A percentile compares a stretch with the other conserved stretches of the same genome.
phyloP scores from a whole-genome alignment of 2,113 vertebrate genomes.

The Oryzias woworae region DNA sequence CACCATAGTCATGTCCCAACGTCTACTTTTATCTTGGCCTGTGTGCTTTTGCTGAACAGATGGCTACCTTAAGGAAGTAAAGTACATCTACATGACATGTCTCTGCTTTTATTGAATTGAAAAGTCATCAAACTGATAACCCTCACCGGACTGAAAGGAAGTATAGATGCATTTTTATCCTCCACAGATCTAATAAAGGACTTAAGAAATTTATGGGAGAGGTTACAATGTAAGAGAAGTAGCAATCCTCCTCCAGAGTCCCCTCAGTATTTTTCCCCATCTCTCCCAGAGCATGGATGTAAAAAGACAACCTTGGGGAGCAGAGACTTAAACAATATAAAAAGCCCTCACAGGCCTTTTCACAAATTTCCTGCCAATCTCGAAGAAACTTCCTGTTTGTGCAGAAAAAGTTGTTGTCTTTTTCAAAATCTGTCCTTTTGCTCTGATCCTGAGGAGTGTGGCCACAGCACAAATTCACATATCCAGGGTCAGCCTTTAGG shows the following conservation, averaged over 20 bases:
- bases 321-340: slow-evolving; percentile 60
- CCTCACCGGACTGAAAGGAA: slow-evolving; percentile 25
- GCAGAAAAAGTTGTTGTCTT: slow-evolving; percentile 62
- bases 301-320: slow-evolving; percentile 62
- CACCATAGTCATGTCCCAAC: slow-evolving; percentile 28
- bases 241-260: slow-evolving; percentile 35
- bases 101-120: slow-evolving; percentile 26
- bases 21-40: slow-evolving; percentile 35
- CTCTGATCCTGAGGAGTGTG: slow-evolving; percentile 42
- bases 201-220: slow-evolving; percentile 58
- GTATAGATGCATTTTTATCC: slow-evolving; percentile 25
- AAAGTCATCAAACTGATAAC: slow-evolving; percentile 39
- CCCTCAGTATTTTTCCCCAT: slow-evolving; percentile 51
- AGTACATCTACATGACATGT: slow-evolving; percentile 26
- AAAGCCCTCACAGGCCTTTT: slow-evolving; percentile 46
- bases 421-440: slow-evolving; percentile 49
- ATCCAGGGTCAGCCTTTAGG: slow-evolving; percentile 19
- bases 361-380: slow-evolving; percentile 49
- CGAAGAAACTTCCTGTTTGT: slow-evolving; percentile 70
- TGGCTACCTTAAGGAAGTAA: slow-evolving; percentile 20
- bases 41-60: slow-evolving; percentile 26
- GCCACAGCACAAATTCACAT: slow-evolving; percentile 31
- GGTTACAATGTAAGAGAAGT: slow-evolving; percentile 39
- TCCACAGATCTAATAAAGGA: slow-evolving; percentile 34
- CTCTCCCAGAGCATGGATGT: slow-evolving; percentile 49